Percentiles rank a stretch among this genome's conserved stretches.
These are phyloP conservation scores for Emesis russula DNA, from an alignment of 2,888 invertebrate species.

Conservation along the genomic window DNA sequence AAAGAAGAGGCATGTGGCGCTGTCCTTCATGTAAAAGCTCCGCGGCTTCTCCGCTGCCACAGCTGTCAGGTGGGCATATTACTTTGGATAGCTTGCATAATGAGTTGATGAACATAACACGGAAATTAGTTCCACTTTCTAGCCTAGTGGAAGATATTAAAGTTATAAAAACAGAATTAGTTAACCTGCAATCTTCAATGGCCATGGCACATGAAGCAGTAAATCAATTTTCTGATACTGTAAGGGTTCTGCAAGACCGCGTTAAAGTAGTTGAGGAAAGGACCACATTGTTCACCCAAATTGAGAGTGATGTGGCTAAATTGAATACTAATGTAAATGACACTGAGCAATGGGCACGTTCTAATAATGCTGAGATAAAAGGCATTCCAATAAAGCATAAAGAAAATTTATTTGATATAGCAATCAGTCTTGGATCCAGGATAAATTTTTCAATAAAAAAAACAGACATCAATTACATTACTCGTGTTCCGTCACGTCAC, in stretches of 20 bases:
- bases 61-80: not conserved
- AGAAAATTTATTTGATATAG: not conserved
- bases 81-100: not conserved
- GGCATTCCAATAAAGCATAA: not conserved
- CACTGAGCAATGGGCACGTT: not conserved
- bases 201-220: not conserved
- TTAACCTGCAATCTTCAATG: not conserved
- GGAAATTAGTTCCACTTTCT: constrained; percentile 3
- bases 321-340: not conserved
- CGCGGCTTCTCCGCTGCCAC: not conserved
- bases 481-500: not conserved
- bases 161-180: not conserved
- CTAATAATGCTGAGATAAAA: not conserved
- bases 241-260: not conserved
- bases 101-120: not conserved
- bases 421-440: not conserved
- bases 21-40: not conserved
- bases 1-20: not conserved
- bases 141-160: not conserved
- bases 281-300: not conserved
- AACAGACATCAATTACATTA: not conserved
- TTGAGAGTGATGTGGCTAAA: not conserved
- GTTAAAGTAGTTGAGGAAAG: not conserved
- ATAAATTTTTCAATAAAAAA: not conserved
- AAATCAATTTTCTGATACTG: not conserved